These are phyloP conservation scores for Chiloscyllium plagiosum DNA, from an alignment of 2,113 vertebrate species.

Conservation along the genomic window DNA sequence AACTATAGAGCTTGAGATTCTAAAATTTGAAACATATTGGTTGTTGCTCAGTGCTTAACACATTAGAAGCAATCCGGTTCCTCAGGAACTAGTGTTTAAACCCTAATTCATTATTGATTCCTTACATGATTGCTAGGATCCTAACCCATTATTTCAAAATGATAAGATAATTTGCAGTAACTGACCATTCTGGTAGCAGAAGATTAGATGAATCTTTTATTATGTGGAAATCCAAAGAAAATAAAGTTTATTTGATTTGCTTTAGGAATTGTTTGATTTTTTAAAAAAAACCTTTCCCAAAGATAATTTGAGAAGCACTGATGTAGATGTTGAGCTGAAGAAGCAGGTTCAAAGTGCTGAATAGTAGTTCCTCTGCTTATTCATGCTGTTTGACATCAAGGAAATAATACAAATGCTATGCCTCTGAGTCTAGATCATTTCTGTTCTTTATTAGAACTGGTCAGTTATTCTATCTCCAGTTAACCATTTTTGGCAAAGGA, in stretches of 20 bases:
- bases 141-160: background rate
- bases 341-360: background rate
- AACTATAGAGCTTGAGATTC: background rate
- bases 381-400: background rate
- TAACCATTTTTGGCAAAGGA: background rate
- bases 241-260: background rate
- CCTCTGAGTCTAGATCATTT: background rate
- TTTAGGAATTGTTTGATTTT: background rate
- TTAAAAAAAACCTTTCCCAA: background rate
- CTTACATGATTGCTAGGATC: background rate
- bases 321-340: background rate
- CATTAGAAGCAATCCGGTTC: background rate
- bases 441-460: background rate
- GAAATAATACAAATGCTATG: background rate
- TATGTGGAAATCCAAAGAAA: background rate
- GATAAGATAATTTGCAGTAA: background rate
- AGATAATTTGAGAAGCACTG: background rate
- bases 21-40: background rate
- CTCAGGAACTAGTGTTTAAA: background rate
- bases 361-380: background rate
- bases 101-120: background rate
- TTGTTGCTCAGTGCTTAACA: background rate
- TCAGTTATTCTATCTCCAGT: background rate
- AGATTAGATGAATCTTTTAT: background rate
- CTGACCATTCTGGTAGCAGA: background rate